Evolutionary conservation across 2,113 vertebrate species (phyloP).

Genomic region (Anguilla japonica): DNA sequence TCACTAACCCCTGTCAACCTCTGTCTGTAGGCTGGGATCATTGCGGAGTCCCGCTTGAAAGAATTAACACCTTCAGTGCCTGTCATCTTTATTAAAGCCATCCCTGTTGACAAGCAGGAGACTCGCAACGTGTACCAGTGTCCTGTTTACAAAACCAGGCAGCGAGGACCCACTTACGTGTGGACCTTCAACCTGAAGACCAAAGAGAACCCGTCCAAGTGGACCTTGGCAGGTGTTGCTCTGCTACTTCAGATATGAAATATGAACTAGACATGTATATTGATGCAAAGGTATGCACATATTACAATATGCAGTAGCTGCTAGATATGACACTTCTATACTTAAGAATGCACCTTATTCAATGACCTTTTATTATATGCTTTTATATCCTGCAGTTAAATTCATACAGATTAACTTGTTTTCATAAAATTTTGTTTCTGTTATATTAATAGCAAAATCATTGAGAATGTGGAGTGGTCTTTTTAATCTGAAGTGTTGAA

Average conservation of each 20-base stretch:
- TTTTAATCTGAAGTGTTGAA: neutral
- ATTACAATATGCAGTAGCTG: neutral
- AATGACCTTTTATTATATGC: neutral
- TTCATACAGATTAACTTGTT: neutral
- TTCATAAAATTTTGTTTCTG: neutral
- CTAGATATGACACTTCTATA: neutral
- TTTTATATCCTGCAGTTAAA: neutral
- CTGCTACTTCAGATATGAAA: slow-evolving; percentile 82
- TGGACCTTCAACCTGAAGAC: slow-evolving; percentile 96
- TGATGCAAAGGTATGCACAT: neutral
- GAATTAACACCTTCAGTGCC: slow-evolving; percentile 88
- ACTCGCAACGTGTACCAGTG: slow-evolving; percentile 75
- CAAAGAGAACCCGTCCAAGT: slow-evolving; percentile 86
- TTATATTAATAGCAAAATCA: neutral
- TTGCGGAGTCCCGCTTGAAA: slow-evolving; percentile 82
- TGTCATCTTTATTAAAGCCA: slow-evolving; percentile 84
- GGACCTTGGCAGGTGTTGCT: slow-evolving; percentile 89
- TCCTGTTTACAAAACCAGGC: slow-evolving; percentile 87
- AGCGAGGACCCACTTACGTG: slow-evolving; percentile 86
- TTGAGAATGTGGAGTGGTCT: neutral
- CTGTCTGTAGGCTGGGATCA: slow-evolving; percentile 72
- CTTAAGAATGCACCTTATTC: neutral
- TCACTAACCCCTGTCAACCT: neutral
- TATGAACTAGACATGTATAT: neutral
- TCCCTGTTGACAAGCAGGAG: slow-evolving; percentile 84